Evolutionary conservation across 2,797 vertebrate species (phyloP).

Genomic region (Artibeus jamaicensis): DNA sequence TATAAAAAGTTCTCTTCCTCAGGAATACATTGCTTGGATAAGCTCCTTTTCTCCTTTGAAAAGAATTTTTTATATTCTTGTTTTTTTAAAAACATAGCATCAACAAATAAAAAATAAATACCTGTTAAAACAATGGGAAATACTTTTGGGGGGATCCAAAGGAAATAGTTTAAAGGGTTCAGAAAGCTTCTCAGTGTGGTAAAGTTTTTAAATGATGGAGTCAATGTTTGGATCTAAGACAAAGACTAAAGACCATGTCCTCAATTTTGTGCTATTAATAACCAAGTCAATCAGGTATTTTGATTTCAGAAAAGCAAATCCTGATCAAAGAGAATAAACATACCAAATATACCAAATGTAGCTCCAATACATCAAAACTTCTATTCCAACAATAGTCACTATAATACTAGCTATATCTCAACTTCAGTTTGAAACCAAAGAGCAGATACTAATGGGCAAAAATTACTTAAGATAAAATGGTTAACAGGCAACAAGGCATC

Average conservation of each 20-base stretch:
- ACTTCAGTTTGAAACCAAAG: background rate
- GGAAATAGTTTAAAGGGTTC: background rate
- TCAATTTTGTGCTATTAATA: conserved; percentile 31
- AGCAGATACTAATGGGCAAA: background rate
- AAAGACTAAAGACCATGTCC: background rate
- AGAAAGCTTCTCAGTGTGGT: background rate
- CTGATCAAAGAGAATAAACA: background rate
- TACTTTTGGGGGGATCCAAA: background rate
- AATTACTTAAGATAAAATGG: background rate
- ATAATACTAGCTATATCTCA: background rate
- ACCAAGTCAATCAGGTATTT: background rate
- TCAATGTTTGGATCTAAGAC: background rate
- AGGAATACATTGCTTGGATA: background rate
- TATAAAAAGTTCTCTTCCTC: background rate
- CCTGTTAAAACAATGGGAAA: background rate
- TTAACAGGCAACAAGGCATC: background rate
- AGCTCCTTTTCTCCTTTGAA: background rate
- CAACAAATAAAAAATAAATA: background rate
- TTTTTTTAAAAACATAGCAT: background rate
- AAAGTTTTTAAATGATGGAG: background rate
- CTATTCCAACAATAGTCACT: background rate
- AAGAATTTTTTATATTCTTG: background rate
- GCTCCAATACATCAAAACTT: background rate
- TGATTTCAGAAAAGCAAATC: conserved; percentile 23
- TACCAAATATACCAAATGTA: background rate